Base-by-base conservation (phyloP, 2,113 vertebrate species). In the Xenus cinereus region DNA sequence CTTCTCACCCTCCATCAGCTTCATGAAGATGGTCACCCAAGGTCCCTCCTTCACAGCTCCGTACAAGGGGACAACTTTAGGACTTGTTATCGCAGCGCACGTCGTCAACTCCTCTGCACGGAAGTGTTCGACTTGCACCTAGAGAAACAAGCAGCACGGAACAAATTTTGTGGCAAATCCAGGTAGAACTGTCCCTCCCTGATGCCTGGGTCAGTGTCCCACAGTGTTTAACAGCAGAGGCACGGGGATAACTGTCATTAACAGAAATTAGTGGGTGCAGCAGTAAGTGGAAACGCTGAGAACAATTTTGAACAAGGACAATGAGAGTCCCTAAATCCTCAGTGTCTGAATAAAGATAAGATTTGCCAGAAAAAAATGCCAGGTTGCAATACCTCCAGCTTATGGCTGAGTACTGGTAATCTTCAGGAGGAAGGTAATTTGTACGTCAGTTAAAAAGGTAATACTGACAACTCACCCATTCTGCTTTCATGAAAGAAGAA, bases 11-110 rank as follows among this genome's bases (percentile, higher is more conserved):
- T 98, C 98, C 94, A 99, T 99, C 41, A 98, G 98, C 82, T 99
- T 99, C 99, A 99, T 99, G 94, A 99, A 98, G 86, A 99, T 98
- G 75, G 99, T 97, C 12, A 99, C 96, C 95, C 98, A 98, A 4
- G 97, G 98, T 8, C 99, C 99, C 90, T 99, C 99, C 93, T 98
- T 98, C 96, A 99, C 98, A 14, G 99, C 99, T 11, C 99, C 99
- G 0, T 99, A 99, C 74, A 99, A 95, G 72, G 99, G 98, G 91
- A 99, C 98, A 32, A 99, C 98, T 48, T 97, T 98, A 92, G 99
- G 99, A 51, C 98, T 99, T 22, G 95, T 98, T 89, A 99, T 72
- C 35, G 98, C 97, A 86, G 99, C 99, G 96, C 99, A 99, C 28
- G 99, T 98, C 68, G 98, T 98, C 93, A 99, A 98, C 98, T 99